Percentiles rank a stretch among this genome's conserved stretches.
Conservation (phyloP, 2,113 vertebrate species). For the Sardina pilchardus region DNA sequence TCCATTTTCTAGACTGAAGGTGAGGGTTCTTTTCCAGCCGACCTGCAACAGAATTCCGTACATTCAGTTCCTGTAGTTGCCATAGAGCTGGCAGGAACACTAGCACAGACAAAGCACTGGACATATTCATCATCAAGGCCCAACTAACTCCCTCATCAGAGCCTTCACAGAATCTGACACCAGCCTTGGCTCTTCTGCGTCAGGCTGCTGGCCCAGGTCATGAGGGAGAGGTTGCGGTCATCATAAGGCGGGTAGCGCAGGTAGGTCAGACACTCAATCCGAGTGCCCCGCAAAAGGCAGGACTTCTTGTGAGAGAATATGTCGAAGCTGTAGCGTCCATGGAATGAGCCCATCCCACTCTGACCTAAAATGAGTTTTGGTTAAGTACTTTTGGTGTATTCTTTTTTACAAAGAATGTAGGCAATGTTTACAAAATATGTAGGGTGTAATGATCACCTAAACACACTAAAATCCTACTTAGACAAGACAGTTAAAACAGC, state of each 20-base stretch:
- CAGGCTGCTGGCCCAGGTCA: constrained; percentile 71
- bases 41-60: neutral
- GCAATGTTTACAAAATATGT: no score
- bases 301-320: constrained; percentile 76
- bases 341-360: constrained; percentile 70
- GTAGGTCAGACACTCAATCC: constrained; percentile 72
- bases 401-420: neutral
- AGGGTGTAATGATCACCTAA: no score
- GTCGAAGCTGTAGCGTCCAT: constrained; percentile 72
- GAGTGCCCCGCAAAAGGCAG: constrained; percentile 67
- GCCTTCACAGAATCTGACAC: constrained; percentile 71
- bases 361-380: constrained; percentile 53
- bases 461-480: no score
- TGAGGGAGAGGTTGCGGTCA: constrained; percentile 70
- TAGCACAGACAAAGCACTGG: neutral
- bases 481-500: neutral
- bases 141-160: neutral
- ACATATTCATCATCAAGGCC: neutral
- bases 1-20: neutral
- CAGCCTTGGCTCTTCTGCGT: constrained; percentile 71
- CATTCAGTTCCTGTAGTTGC: neutral
- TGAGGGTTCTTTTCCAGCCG: neutral
- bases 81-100: neutral
- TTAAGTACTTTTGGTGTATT: neutral
- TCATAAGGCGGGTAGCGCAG: constrained; percentile 75